phyloP scores from a whole-genome alignment of 2,888 invertebrate species.

The Caenorhabditis sinica region DNA sequence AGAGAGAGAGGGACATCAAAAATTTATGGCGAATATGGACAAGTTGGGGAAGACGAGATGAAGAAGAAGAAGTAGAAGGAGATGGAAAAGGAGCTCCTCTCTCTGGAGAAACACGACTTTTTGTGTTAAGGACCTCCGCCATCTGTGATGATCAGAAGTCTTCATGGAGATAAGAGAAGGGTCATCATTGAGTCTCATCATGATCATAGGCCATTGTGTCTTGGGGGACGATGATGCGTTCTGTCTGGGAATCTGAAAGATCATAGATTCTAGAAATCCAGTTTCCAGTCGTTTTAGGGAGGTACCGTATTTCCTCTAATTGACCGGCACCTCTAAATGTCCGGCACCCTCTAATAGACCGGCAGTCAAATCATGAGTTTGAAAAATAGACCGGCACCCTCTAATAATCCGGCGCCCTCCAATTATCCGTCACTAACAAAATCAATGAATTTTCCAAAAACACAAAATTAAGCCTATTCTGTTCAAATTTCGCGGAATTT shows the following conservation, averaged over 20 bases:
- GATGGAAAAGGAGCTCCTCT: conserved; percentile 30
- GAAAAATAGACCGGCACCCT: no score
- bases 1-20: conserved; percentile 50
- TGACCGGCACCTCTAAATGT: no score
- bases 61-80: conserved; percentile 6
- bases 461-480: no score
- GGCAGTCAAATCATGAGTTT: no score
- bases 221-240: not conserved
- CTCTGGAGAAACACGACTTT: conserved; percentile 16
- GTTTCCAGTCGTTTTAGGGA: no score
- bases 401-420: no score
- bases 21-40: conserved; percentile 66
- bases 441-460: no score
- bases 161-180: not conserved
- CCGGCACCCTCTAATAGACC: no score
- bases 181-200: not conserved
- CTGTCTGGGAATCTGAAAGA: not conserved
- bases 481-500: no score
- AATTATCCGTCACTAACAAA: no score
- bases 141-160: conserved; percentile 17
- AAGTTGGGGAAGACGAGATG: conserved; percentile 37
- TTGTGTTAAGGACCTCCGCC: conserved; percentile 19
- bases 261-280: no score
- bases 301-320: no score
- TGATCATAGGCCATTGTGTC: not conserved